A percentile compares a stretch with the other conserved stretches of the same genome.
phyloP scores from a whole-genome alignment of 2,113 vertebrate genomes.

The Tragelaphus imberbis region DNA sequence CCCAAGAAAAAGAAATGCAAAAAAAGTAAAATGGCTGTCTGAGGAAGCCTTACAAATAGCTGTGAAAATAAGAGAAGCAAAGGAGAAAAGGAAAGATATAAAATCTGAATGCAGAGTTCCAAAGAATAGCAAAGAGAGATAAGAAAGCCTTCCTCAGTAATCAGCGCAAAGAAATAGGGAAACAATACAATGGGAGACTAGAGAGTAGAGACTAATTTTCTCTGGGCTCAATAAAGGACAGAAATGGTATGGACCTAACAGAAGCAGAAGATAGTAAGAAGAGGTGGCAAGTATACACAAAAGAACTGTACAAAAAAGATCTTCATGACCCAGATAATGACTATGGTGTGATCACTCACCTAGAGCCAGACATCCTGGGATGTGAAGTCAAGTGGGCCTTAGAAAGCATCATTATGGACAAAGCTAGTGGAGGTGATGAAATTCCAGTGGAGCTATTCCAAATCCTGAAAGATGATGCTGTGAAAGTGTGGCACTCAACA shows the following conservation, averaged over 20 bases:
- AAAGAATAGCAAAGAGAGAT: background rate
- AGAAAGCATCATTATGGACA: rapidly evolving
- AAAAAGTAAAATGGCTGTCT: background rate
- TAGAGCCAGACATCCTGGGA: background rate
- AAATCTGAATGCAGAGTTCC: background rate
- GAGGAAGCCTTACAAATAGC: background rate
- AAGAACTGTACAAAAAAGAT: background rate
- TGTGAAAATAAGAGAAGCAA: background rate
- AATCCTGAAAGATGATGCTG: background rate
- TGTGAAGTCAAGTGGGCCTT: background rate
- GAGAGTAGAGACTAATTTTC: too few species aligned
- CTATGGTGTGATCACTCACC: rapidly evolving
- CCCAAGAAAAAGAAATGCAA: background rate
- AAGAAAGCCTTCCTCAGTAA: background rate
- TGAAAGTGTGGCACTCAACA: background rate
- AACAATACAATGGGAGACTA: background rate
- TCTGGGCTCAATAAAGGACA: background rate
- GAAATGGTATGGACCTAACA: background rate
- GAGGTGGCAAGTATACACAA: background rate
- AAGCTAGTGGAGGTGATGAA: background rate
- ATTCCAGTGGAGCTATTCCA: background rate
- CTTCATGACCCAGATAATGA: background rate
- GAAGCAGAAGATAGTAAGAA: background rate
- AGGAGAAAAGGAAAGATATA: background rate
- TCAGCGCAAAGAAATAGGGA: background rate